Base-by-base conservation (phyloP, 2,888 invertebrate species). In the Reticulitermes lucifugus region DNA sequence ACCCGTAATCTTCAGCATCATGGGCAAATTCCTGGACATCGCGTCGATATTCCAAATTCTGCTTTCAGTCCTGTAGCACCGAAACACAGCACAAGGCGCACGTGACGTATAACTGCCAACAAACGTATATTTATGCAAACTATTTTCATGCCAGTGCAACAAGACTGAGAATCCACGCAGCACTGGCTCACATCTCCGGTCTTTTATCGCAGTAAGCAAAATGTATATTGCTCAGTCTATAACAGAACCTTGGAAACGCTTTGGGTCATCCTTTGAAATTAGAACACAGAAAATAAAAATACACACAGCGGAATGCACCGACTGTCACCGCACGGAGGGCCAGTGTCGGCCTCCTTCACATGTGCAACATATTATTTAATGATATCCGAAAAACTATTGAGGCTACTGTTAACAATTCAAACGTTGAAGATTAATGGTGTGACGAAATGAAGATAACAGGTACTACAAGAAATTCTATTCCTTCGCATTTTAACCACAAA, bases 211-310 rank as follows among this genome's bases (percentile, higher is more conserved):
- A n/a, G 65, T n/a, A 65, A 25, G 65, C 65, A 10, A 65, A 73
- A 73, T 41, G 73, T 73, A 41, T 41, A 7, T 35, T 41, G 41
- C 35, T 5, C 22, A 70, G 12, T 18, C 14, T 14, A 6, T 41
- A 41, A 73, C 21, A 12, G 21, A 73, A 29, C 70, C 70, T 73
- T 73, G 73, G 41, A 12, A 73, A 35, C 73, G 22, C 41, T 73
- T 70, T n/a, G 70, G 21, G 73, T 46, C 41, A 21, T 51, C 77
- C 77, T 77, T 77, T 77, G 77, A 46, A 46, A 46, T 73, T 77
- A 65, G 25, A 25, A 65, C 65, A 60, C n/a, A 25, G 25, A 14
- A 65, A 65, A 65, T 25, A 77, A 77, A 77, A 77, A 77, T 77
- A 77, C 46, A 46, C 22, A n/a, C 46, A 22, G 46, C 46, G 46